phyloP scores from a whole-genome alignment of 2,888 invertebrate species.

The Eilema depressum region DNA sequence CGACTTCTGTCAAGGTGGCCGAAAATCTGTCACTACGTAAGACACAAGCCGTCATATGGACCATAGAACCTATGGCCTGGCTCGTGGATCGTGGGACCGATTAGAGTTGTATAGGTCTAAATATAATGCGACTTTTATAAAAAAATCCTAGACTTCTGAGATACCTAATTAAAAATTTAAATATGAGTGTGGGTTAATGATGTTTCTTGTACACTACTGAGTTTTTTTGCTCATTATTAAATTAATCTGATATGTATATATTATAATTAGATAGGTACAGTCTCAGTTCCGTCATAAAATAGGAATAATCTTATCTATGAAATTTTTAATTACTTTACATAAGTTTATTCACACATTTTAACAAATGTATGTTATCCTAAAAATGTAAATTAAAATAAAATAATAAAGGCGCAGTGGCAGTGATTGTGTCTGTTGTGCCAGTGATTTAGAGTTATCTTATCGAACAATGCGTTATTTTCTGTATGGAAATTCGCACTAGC shows the following conservation, averaged over 20 bases:
- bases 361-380: constrained; percentile 2
- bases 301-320: constrained; percentile 7
- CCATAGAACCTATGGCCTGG: background rate
- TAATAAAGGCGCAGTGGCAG: background rate
- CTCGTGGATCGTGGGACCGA: background rate
- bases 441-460: too few species aligned
- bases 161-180: constrained; percentile 2
- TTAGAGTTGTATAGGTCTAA: background rate
- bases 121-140: too few species aligned
- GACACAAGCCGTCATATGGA: background rate
- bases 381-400: background rate
- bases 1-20: background rate
- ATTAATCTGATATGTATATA: constrained; percentile 6
- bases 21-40: too few species aligned
- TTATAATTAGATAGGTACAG: constrained; percentile 3
- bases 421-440: background rate
- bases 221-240: constrained; percentile 10
- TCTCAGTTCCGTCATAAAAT: background rate
- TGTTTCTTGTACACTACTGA: background rate
- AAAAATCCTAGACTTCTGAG: background rate
- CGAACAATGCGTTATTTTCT: background rate
- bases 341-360: constrained; percentile 5
- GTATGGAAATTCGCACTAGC: background rate
- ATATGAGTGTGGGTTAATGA: background rate
- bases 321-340: background rate